Percentiles rank a stretch among this genome's conserved stretches.
These are phyloP conservation scores for Clarias batrachus DNA, from an alignment of 2,113 vertebrate genomes.

Conservation along the genomic window DNA sequence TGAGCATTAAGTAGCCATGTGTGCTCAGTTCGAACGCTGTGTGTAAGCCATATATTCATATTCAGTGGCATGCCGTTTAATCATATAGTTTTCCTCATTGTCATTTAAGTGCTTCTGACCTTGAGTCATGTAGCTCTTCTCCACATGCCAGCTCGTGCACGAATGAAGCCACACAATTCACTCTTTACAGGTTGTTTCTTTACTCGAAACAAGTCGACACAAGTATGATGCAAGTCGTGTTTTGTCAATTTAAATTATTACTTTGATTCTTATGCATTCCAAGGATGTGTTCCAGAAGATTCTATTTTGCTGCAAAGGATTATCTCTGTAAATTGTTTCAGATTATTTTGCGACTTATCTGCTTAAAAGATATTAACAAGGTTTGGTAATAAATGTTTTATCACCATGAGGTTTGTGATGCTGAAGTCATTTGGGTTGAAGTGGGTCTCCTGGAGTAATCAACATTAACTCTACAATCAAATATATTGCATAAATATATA, in stretches of 20 bases:
- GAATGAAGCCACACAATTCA: constrained; percentile 27
- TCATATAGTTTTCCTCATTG: background rate
- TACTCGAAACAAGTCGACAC: constrained; percentile 55
- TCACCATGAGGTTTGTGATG: constrained; percentile 41
- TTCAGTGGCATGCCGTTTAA: background rate
- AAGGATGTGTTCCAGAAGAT: constrained; percentile 52
- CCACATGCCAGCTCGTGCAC: constrained; percentile 43
- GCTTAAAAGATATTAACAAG: constrained; percentile 59
- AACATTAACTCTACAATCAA: background rate
- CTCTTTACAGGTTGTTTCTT: constrained; percentile 36
- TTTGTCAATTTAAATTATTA: constrained; percentile 57
- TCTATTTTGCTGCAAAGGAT: constrained; percentile 58
- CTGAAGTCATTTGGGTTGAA: background rate
- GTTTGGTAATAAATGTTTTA: constrained; percentile 64
- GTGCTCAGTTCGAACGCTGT: background rate
- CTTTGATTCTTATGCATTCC: constrained; percentile 56
- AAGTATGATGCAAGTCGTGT: constrained; percentile 37
- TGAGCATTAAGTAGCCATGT: background rate
- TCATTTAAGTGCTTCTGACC: constrained; percentile 15
- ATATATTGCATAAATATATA: background rate
- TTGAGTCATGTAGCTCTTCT: constrained; percentile 17
- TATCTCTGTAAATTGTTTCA: constrained; percentile 51
- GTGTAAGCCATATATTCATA: constrained; percentile 27
- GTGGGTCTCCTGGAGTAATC: background rate
- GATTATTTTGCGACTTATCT: constrained; percentile 52